A percentile compares a stretch with the other conserved stretches of the same genome.
Conservation (phyloP, 2,888 invertebrate species). For the Drosophila robusta region DNA sequence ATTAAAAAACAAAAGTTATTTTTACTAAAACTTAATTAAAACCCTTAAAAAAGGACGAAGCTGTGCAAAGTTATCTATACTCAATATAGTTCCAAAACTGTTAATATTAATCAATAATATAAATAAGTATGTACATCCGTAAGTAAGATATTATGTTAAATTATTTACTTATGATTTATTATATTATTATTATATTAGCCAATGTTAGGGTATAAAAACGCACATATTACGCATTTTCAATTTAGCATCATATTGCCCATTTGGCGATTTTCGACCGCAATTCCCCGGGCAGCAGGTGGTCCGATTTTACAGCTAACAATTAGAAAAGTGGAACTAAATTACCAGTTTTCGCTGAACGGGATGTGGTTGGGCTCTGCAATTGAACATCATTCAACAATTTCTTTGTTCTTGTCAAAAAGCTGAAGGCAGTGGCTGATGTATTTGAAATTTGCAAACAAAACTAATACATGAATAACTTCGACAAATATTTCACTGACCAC, state of each 20-base stretch:
- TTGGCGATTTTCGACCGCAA: not conserved
- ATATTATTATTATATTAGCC: not conserved
- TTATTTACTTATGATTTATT: too few species aligned
- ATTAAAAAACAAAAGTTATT: not conserved
- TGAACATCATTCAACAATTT: not conserved
- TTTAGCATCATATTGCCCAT: slow-evolving; percentile 7
- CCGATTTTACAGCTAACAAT: not conserved
- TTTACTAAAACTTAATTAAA: too few species aligned
- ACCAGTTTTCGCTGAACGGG: not conserved
- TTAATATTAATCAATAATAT: too few species aligned
- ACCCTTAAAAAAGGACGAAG: too few species aligned
- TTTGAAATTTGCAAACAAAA: not conserved
- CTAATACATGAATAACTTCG: slow-evolving; percentile 19
- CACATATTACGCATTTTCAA: slow-evolving; percentile 1
- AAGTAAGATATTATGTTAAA: too few species aligned
- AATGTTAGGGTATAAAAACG: not conserved
- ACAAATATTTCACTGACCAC: slow-evolving; percentile 4
- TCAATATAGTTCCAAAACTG: too few species aligned
- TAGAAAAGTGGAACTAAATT: not conserved
- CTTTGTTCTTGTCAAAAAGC: slow-evolving; percentile 13
- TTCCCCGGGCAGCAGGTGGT: not conserved
- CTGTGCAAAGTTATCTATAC: too few species aligned
- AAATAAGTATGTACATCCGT: too few species aligned
- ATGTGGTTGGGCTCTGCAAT: not conserved
- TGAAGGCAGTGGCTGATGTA: not conserved